These are phyloP conservation scores for Cylas formicarius DNA, from an alignment of 1,140 invertebrate genomes.

Conservation along the genomic window DNA sequence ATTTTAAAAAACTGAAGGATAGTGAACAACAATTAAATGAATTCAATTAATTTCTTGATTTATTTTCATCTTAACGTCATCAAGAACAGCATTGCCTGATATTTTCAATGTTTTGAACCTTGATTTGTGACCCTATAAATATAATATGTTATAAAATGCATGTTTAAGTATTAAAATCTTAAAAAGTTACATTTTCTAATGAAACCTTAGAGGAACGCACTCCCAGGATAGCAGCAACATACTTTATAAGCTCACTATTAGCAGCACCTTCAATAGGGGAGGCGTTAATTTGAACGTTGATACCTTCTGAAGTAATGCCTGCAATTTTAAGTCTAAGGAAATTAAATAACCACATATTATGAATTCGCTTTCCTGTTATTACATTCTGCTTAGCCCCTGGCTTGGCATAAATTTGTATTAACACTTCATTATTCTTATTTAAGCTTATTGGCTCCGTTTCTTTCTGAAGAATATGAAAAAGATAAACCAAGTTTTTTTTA, in stretches of 20 bases:
- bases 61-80: constrained; percentile 40
- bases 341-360: constrained; percentile 3
- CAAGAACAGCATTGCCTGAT: constrained; percentile 35
- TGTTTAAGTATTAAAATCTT: constrained; percentile 2
- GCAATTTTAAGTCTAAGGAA: constrained; percentile 9
- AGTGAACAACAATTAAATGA: too few species aligned
- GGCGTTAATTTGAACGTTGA: constrained; percentile 59
- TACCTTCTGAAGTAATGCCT: constrained; percentile 30
- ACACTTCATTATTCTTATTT: constrained; percentile 55
- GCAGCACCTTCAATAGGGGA: constrained; percentile 69
- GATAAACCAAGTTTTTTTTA: constrained; percentile 3
- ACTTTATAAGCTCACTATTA: constrained; percentile 64
- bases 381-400: constrained; percentile 68
- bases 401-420: constrained; percentile 64
- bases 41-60: constrained; percentile 39
- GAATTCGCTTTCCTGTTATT: constrained; percentile 52
- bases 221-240: constrained; percentile 54
- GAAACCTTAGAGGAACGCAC: constrained; percentile 57
- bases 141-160: constrained; percentile 9
- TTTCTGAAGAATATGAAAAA: constrained; percentile 15
- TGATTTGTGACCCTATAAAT: constrained; percentile 45
- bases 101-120: constrained; percentile 45
- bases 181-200: constrained; percentile 50
- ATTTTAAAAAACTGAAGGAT: too few species aligned
- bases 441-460: constrained; percentile 43